Evolutionary conservation across 2,797 vertebrate genomes (phyloP).

Genomic region (Netta rufina): DNA sequence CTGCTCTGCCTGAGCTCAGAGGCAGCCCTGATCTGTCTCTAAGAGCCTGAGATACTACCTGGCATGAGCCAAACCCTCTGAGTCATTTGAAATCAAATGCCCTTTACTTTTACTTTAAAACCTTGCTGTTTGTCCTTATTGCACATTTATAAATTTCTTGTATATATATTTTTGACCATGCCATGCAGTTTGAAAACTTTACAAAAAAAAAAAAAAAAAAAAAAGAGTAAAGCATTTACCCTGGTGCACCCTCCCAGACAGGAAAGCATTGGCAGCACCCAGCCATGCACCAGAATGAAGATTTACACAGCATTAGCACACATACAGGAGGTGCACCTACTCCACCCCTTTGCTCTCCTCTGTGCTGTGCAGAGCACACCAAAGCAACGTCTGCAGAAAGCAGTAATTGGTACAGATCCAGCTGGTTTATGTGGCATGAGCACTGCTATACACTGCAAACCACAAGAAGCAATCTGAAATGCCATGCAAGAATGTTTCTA

Average conservation of each 20-base stretch:
- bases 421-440: not conserved
- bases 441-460: rapidly evolving
- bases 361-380: not conserved
- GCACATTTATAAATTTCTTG: not conserved
- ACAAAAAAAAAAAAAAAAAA: not conserved
- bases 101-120: not conserved
- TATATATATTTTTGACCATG: not conserved
- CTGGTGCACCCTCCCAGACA: not conserved
- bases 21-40: not conserved
- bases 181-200: not conserved
- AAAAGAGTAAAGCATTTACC: not conserved
- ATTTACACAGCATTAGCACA: rapidly evolving
- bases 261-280: not conserved
- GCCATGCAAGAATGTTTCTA: rapidly evolving
- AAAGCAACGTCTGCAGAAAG: not conserved
- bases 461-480: not conserved
- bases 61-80: not conserved
- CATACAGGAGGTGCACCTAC: not conserved
- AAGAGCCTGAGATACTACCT: not conserved
- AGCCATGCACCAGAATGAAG: not conserved
- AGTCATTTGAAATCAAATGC: not conserved
- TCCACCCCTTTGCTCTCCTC: not conserved
- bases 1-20: not conserved
- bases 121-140: not conserved
- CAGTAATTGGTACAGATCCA: not conserved